phyloP scores from a whole-genome alignment of 2,113 vertebrate genomes.

The Actenoides hombroni region DNA sequence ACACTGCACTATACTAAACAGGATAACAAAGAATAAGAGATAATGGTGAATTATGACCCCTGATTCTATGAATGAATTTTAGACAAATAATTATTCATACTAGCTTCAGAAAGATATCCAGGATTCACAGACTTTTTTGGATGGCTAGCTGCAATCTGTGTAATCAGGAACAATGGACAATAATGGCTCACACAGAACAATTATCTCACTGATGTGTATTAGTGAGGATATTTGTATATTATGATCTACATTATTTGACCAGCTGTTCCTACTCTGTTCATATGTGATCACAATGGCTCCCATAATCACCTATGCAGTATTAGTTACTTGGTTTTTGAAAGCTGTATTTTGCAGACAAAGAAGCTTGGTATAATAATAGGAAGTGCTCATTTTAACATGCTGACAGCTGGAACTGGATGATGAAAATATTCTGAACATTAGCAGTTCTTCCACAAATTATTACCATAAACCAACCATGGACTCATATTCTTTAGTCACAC shows the following conservation, averaged over 20 bases:
- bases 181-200: slow-evolving; percentile 36
- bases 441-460: neutral
- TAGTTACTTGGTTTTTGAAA: slow-evolving; percentile 19
- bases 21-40: slow-evolving; percentile 14
- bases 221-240: slow-evolving; percentile 34
- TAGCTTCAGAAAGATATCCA: neutral
- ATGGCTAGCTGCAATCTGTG: neutral
- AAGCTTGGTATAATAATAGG: slow-evolving; percentile 7
- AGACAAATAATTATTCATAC: neutral
- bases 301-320: slow-evolving; percentile 51
- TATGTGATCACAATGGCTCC: slow-evolving; percentile 21
- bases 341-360: slow-evolving; percentile 39
- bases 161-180: slow-evolving; percentile 45
- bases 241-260: slow-evolving; percentile 52
- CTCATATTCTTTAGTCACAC: neutral
- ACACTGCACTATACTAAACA: neutral
- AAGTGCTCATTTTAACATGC: neutral
- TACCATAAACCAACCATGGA: neutral
- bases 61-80: neutral
- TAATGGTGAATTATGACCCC: slow-evolving; percentile 7
- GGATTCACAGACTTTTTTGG: slow-evolving; percentile 16
- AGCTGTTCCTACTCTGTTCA: slow-evolving; percentile 32
- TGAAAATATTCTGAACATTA: neutral
- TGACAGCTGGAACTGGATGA: slow-evolving; percentile 2
- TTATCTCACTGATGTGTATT: slow-evolving; percentile 21